These are phyloP conservation scores for Phenganax marumi DNA, from an alignment of 92 coral and sea anemone genomes.

Conservation along the genomic window DNA sequence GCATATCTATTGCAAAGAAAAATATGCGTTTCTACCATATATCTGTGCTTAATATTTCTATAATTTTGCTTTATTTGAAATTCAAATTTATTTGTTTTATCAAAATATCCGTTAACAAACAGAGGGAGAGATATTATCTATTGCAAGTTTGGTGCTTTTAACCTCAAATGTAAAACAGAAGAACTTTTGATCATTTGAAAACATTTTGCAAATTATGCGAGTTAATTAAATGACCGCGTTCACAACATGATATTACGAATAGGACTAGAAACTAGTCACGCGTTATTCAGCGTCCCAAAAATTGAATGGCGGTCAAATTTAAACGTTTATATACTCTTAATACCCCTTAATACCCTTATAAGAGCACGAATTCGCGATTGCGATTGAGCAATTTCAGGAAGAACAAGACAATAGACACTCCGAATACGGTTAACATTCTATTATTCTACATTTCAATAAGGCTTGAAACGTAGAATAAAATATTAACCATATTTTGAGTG, in stretches of 20 bases:
- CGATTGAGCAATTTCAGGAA: too few species aligned
- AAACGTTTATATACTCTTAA: not conserved
- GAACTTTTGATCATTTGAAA: not conserved
- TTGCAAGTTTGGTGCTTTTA: not conserved
- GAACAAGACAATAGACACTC: too few species aligned
- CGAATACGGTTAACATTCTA: too few species aligned
- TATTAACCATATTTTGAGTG: too few species aligned
- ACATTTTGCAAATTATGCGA: constrained; percentile 1
- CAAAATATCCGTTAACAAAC: not conserved
- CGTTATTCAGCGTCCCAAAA: not conserved
- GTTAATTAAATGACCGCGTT: not conserved
- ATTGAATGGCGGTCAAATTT: not conserved
- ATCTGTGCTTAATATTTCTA: constrained; percentile 1
- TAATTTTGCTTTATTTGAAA: not conserved
- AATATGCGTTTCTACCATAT: not conserved
- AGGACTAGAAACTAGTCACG: not conserved
- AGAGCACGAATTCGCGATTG: too few species aligned
- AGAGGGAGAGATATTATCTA: not conserved
- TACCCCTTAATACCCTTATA: too few species aligned
- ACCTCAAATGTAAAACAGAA: not conserved
- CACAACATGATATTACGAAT: not conserved
- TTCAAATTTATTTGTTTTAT: not conserved
- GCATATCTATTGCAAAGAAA: constrained; percentile 10
- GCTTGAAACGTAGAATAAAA: too few species aligned
- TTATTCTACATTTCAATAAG: too few species aligned